A percentile compares a stretch with the other conserved stretches of the same genome.
Evolutionary conservation across 2,888 invertebrate species (phyloP).

Genomic region (Platynereis dumerilii): DNA sequence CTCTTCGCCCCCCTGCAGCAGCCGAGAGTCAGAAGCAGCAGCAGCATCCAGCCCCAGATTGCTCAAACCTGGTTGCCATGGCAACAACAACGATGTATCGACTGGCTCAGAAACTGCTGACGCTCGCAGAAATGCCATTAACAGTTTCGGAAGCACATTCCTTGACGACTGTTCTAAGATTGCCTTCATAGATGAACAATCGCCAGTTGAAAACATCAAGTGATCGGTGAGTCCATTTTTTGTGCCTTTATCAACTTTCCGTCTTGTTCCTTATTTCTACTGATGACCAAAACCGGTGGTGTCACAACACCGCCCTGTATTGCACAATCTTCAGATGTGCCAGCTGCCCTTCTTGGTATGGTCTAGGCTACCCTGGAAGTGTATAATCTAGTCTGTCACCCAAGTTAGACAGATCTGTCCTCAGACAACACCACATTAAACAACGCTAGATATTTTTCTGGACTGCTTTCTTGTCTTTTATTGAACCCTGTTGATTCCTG

Average conservation of each 20-base stretch:
- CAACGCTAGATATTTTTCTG: too few relatives aligned
- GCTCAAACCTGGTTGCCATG: conserved; percentile 37
- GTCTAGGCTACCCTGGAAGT: too few relatives aligned
- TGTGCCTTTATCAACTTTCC: too few relatives aligned
- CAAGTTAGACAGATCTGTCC: too few relatives aligned
- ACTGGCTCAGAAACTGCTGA: neutral
- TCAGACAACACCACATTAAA: too few relatives aligned
- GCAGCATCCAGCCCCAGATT: conserved; percentile 43
- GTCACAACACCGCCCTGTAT: too few relatives aligned
- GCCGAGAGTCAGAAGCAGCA: conserved; percentile 44
- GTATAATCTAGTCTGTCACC: too few relatives aligned
- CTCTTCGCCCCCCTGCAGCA: conserved; percentile 32
- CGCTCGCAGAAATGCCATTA: neutral
- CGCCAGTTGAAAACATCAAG: conserved; percentile 15
- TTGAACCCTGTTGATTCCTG: too few relatives aligned
- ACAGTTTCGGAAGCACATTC: conserved; percentile 12
- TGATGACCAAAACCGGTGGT: too few relatives aligned
- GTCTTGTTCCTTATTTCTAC: too few relatives aligned
- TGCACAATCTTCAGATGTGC: neutral
- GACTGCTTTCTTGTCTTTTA: too few relatives aligned
- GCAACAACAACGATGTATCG: conserved; percentile 35
- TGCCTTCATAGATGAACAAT: conserved; percentile 20
- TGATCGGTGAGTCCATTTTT: conserved; percentile 14
- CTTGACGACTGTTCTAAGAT: conserved; percentile 19
- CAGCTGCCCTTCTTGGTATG: too few relatives aligned